Conservation (phyloP, 2,113 vertebrate species). For the Oryzias woworae region DNA sequence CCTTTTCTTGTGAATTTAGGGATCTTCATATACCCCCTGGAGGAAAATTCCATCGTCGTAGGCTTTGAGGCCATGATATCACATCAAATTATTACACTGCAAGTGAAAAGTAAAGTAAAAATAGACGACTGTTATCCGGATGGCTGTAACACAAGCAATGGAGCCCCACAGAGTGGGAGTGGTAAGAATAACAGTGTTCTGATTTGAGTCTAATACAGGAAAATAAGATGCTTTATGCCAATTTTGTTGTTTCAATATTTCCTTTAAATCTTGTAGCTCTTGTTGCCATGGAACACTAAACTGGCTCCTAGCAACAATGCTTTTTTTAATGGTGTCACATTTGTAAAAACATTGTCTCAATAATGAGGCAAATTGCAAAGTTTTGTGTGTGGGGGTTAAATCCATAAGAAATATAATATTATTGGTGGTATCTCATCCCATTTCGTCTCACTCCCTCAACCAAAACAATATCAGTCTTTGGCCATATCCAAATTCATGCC, state of each 20-base stretch:
- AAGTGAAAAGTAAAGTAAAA: conserved; percentile 94
- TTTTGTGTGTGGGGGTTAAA: too few relatives aligned
- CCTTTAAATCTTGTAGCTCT: too few relatives aligned
- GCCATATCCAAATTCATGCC: too few relatives aligned
- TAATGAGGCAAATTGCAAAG: too few relatives aligned
- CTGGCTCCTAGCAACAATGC: too few relatives aligned
- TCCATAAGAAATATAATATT: too few relatives aligned
- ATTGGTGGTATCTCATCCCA: too few relatives aligned
- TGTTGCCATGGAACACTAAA: too few relatives aligned
- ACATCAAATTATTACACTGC: conserved; percentile 83
- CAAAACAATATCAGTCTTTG: too few relatives aligned
- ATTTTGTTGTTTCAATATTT: background rate
- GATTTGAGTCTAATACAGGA: conserved; percentile 6
- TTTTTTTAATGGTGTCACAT: too few relatives aligned
- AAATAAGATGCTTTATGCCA: background rate
- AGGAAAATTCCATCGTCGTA: conserved; percentile 85
- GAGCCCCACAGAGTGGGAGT: conserved; percentile 59
- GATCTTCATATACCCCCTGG: conserved; percentile 92
- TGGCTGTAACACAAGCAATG: conserved; percentile 66
- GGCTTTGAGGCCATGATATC: conserved; percentile 90
- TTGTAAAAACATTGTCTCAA: too few relatives aligned
- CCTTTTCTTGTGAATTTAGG: conserved; percentile 69
- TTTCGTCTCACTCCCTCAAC: too few relatives aligned
- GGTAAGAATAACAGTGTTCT: conserved; percentile 72
- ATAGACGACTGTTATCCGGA: conserved; percentile 78